Evolutionary conservation across 2,797 vertebrate species (phyloP).

Genomic region (Periparus ater): DNA sequence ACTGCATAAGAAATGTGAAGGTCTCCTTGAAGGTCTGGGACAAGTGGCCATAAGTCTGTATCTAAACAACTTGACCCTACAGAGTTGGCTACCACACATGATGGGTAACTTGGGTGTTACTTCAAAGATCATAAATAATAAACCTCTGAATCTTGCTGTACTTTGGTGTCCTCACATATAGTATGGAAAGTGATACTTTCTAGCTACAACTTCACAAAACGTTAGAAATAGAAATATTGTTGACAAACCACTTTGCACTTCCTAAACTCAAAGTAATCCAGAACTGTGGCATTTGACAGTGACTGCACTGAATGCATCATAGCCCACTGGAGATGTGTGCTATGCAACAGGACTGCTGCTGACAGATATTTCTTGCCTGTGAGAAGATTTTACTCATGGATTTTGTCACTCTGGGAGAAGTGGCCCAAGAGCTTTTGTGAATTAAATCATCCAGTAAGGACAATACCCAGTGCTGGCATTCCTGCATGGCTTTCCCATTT

Average conservation of each 20-base stretch:
- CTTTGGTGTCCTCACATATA: not conserved
- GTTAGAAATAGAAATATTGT: not conserved
- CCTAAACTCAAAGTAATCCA: not conserved
- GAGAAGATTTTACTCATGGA: not conserved
- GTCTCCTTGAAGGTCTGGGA: not conserved
- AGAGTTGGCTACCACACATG: not conserved
- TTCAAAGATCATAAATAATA: not conserved
- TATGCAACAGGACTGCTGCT: not conserved
- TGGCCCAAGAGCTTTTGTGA: not conserved
- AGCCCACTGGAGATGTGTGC: not conserved
- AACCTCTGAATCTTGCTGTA: fast-evolving
- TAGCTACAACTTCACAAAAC: not conserved
- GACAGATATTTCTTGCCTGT: not conserved
- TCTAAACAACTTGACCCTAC: not conserved
- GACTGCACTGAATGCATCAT: not conserved
- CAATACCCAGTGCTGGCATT: not conserved
- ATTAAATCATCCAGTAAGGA: not conserved
- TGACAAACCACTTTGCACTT: not conserved
- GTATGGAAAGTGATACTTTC: not conserved
- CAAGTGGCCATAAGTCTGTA: not conserved
- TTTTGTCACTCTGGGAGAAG: not conserved
- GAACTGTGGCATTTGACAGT: not conserved
- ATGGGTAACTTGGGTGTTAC: not conserved
- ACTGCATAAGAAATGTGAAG: not conserved
- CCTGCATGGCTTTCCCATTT: not conserved